Evolutionary conservation across 2,113 vertebrate genomes (phyloP).

Genomic region (Pedetes capensis): DNA sequence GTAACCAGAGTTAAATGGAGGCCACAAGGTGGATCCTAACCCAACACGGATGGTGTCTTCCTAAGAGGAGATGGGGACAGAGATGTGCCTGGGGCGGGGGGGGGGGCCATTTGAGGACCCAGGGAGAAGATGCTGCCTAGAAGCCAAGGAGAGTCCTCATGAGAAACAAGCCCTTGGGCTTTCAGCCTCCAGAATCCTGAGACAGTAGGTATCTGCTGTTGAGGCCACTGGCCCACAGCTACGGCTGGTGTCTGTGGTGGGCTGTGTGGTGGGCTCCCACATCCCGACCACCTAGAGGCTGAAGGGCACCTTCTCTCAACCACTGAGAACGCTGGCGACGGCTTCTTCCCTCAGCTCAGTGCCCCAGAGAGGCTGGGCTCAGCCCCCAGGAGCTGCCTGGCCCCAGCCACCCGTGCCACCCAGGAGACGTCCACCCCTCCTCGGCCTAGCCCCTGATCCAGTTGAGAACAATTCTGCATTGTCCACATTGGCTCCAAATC

Average conservation of each 20-base stretch:
- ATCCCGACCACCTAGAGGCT: fast-evolving
- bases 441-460: neutral
- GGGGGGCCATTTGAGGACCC: fast-evolving
- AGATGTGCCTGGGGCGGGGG: neutral
- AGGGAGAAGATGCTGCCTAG: fast-evolving
- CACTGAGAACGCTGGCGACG: neutral
- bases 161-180: neutral
- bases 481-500: neutral
- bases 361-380: fast-evolving
- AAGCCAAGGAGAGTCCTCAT: neutral
- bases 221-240: neutral
- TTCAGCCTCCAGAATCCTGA: neutral
- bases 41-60: too few relatives aligned
- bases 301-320: fast-evolving
- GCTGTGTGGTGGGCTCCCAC: fast-evolving
- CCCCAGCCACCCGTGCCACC: neutral
- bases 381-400: neutral
- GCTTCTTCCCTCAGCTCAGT: too few relatives aligned
- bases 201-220: neutral
- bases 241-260: neutral
- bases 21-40: neutral
- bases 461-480: neutral
- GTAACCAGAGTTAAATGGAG: neutral
- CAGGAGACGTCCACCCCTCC: fast-evolving
- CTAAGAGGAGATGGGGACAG: neutral